Conservation (phyloP, 2,113 vertebrate species). For the Rhinolophus sinicus region DNA sequence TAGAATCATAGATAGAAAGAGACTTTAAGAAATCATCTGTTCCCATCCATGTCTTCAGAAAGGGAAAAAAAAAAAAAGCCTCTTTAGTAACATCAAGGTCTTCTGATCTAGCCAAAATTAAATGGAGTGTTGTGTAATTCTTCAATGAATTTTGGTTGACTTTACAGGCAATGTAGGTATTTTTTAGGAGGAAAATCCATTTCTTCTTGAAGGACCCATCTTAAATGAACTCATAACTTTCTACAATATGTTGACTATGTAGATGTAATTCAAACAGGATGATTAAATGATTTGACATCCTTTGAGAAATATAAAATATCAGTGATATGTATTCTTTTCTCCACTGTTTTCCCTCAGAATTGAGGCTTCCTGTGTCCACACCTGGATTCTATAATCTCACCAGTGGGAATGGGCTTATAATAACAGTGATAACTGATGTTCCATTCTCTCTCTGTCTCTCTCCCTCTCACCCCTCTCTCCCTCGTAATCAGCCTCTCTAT, state of each 20-base stretch:
- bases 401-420: not conserved
- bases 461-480: not conserved
- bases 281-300: not conserved
- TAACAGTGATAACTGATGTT: not conserved
- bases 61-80: not conserved
- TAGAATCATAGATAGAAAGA: constrained; percentile 14
- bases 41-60: not conserved
- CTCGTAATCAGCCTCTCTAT: not conserved
- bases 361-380: not conserved
- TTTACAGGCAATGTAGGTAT: not conserved
- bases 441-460: not conserved
- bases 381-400: not conserved
- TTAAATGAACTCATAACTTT: constrained; percentile 15
- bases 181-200: not conserved
- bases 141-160: not conserved
- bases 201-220: not conserved
- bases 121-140: not conserved
- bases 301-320: not conserved
- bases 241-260: not conserved
- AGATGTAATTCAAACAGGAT: not conserved
- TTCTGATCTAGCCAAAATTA: not conserved
- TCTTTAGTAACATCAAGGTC: not conserved
- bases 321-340: not conserved
- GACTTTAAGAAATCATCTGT: not conserved
- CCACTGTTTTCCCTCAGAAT: not conserved